Conservation (phyloP, 37 sponge, comb jelly and placozoan genomes). For the Theonella swinhoei region DNA sequence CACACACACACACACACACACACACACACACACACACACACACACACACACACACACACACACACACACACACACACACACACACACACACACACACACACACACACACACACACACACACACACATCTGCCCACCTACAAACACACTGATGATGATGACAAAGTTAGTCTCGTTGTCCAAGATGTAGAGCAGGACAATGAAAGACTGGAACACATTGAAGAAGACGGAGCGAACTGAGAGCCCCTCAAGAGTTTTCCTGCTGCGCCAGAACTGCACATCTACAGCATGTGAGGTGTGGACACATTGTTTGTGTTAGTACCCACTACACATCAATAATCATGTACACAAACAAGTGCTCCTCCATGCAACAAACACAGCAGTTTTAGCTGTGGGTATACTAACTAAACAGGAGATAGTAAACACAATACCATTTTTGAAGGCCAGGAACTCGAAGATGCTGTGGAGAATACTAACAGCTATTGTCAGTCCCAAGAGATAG, state of each 20-base stretch:
- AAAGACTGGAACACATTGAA: conserved; percentile 95
- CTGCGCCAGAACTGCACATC: conserved; percentile 99
- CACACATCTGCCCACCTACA: conserved; percentile 39
- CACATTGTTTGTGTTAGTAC: not conserved
- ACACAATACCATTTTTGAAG: conserved; percentile 99
- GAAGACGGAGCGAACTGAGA: conserved; percentile 90
- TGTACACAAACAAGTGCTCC: not conserved
- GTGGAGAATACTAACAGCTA: conserved; percentile 90
- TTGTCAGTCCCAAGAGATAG: conserved; percentile 89
- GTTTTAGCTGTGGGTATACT: not conserved
- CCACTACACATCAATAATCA: too few relatives aligned
- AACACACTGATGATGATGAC: conserved; percentile 87
- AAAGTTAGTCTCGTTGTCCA: conserved; percentile 96
- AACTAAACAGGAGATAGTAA: too few relatives aligned
- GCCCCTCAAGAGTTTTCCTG: conserved; percentile 91
- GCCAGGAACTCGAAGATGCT: conserved; percentile 98
- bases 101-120: not conserved
- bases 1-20: too few relatives aligned
- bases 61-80: too few relatives aligned
- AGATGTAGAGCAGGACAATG: conserved; percentile 93
- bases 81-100: too few relatives aligned
- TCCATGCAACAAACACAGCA: not conserved
- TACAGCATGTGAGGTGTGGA: conserved; percentile 29
- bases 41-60: too few relatives aligned
- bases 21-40: too few relatives aligned